Conservation (phyloP, 2,888 invertebrate genomes). For the Agrochola macilenta region DNA sequence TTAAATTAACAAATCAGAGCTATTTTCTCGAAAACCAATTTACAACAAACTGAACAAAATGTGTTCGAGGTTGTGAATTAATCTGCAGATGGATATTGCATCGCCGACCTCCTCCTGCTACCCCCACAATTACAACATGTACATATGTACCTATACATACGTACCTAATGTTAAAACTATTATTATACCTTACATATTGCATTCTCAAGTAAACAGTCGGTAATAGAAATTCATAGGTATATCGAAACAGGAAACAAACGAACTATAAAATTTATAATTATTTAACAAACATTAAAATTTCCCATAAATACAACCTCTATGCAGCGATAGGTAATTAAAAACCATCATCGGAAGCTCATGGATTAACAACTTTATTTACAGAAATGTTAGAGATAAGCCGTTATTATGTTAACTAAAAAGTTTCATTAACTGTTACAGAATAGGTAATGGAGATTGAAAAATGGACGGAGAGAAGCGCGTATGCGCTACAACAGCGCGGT, state of each 20-base stretch:
- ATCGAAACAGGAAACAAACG: conserved; percentile 69
- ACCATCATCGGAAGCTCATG: conserved; percentile 76
- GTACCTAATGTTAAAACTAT: conserved; percentile 61
- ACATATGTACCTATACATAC: conserved; percentile 56
- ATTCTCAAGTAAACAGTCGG: conserved; percentile 64
- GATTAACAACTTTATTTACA: conserved; percentile 85
- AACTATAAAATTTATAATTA: conserved; percentile 76
- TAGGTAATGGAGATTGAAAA: conserved; percentile 65
- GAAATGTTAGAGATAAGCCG: conserved; percentile 72
- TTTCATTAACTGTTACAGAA: conserved; percentile 65
- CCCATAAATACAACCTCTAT: conserved; percentile 75
- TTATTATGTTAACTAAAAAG: conserved; percentile 65
- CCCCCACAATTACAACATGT: conserved; percentile 63
- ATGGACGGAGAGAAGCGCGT: conserved; percentile 75
- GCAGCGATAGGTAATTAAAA: conserved; percentile 75
- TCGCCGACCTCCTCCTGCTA: conserved; percentile 53
- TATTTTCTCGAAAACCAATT: conserved; percentile 53
- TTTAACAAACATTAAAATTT: conserved; percentile 78
- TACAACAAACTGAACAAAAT: conserved; percentile 51
- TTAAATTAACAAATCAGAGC: conserved; percentile 46
- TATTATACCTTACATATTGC: conserved; percentile 65
- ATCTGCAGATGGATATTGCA: conserved; percentile 59
- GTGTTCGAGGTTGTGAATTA: conserved; percentile 55
- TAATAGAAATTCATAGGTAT: conserved; percentile 60
- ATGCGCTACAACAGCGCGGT: conserved; percentile 36